These are phyloP conservation scores for Cataglyphis albicans DNA, from an alignment of 2,888 invertebrate genomes.

Conservation along the genomic window DNA sequence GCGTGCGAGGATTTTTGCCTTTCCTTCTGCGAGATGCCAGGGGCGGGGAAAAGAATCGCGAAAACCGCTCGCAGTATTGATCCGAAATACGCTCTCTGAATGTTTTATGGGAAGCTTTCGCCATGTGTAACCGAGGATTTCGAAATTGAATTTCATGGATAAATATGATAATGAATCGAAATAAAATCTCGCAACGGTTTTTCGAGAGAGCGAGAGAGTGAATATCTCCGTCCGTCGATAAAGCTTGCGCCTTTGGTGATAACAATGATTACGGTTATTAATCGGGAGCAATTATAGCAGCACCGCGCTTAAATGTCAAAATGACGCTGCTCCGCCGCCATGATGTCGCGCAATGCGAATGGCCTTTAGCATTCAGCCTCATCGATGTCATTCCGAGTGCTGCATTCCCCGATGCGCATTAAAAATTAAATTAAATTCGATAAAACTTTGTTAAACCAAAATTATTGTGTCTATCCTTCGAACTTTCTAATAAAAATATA, in stretches of 20 bases:
- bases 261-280: conserved; percentile 75
- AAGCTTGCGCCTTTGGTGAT: neutral
- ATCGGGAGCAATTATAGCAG: conserved; percentile 80
- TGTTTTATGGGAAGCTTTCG: neutral
- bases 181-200: neutral
- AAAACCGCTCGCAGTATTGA: neutral
- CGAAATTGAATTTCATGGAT: neutral
- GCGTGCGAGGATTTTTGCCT: neutral
- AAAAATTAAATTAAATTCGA: neutral
- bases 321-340: conserved; percentile 4
- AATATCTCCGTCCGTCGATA: neutral
- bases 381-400: conserved; percentile 21
- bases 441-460: neutral
- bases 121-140: neutral
- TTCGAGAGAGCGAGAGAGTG: neutral
- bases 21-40: neutral
- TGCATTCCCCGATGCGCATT: neutral
- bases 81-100: neutral
- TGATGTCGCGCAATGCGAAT: conserved; percentile 33
- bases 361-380: conserved; percentile 29
- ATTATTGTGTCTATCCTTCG: neutral
- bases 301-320: conserved; percentile 30
- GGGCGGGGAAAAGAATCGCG: neutral
- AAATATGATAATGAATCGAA: neutral
- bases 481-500: neutral